Evolutionary conservation across 1,140 invertebrate genomes (phyloP).

Genomic region (Ctenoplectra terminalis): DNA sequence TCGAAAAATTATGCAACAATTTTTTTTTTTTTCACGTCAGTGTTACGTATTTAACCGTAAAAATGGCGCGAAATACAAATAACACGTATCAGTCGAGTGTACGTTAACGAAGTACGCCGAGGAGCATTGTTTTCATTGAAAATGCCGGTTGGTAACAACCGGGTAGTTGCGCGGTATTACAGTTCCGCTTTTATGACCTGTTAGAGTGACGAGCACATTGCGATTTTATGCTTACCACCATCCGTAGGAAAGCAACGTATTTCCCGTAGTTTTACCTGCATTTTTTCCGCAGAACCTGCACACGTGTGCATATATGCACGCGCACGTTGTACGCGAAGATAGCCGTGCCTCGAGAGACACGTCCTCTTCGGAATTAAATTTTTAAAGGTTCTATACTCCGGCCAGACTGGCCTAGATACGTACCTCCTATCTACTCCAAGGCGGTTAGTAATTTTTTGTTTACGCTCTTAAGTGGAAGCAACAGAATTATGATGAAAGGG

Average conservation of each 20-base stretch:
- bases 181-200: conserved; percentile 23
- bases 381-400: conserved; percentile 22
- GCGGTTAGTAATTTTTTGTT: neutral
- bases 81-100: neutral
- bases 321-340: neutral
- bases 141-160: conserved; percentile 9
- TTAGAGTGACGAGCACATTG: conserved; percentile 1
- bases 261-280: conserved; percentile 12
- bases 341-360: neutral
- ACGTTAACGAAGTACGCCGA: neutral
- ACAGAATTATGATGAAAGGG: neutral
- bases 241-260: conserved; percentile 11
- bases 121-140: conserved; percentile 22
- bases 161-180: neutral
- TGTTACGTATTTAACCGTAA: neutral
- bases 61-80: conserved; percentile 14
- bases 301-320: neutral
- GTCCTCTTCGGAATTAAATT: conserved; percentile 26
- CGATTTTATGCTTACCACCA: neutral
- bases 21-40: neutral
- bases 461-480: neutral
- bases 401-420: conserved; percentile 9
- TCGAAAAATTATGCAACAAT: too few relatives aligned
- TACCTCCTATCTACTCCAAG: too few relatives aligned
- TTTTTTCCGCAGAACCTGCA: neutral